Conservation (phyloP, 1,140 invertebrate species). For the Musca vetustissima region DNA sequence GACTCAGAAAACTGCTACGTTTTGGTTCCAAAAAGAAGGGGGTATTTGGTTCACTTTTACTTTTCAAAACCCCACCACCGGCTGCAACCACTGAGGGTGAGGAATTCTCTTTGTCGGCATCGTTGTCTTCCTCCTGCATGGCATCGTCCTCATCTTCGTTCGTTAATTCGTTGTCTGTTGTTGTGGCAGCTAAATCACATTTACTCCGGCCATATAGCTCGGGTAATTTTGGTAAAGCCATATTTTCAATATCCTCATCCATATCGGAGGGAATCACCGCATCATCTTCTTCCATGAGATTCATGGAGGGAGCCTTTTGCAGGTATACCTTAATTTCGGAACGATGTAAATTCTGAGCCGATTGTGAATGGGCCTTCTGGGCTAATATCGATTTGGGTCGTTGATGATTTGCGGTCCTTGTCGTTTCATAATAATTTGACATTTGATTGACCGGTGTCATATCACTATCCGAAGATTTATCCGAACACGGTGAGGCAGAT, state of each 20-base stretch:
- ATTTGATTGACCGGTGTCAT: slow-evolving; percentile 16
- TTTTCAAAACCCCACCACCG: not conserved
- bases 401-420: not conserved
- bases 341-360: slow-evolving; percentile 49
- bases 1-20: slow-evolving; percentile 33
- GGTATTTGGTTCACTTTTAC: slow-evolving; percentile 30
- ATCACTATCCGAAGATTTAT: slow-evolving; percentile 9
- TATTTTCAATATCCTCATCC: slow-evolving; percentile 24
- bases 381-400: slow-evolving; percentile 16
- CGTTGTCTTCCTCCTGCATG: slow-evolving; percentile 21
- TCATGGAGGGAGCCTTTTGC: slow-evolving; percentile 48
- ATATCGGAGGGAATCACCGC: slow-evolving; percentile 33
- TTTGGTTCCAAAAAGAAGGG: slow-evolving; percentile 28
- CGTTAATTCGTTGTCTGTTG: not conserved
- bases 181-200: slow-evolving; percentile 37
- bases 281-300: slow-evolving; percentile 33
- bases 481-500: slow-evolving; percentile 27
- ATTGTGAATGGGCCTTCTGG: slow-evolving; percentile 41
- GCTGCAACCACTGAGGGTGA: slow-evolving; percentile 16
- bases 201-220: slow-evolving; percentile 43
- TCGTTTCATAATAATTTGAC: slow-evolving; percentile 18
- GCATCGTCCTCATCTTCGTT: not conserved
- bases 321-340: slow-evolving; percentile 47
- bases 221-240: slow-evolving; percentile 43
- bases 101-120: slow-evolving; percentile 38